A percentile compares a stretch with the other conserved stretches of the same genome.
phyloP scores from a whole-genome alignment of 2,113 vertebrate genomes.

The Hypanus sabinus region DNA sequence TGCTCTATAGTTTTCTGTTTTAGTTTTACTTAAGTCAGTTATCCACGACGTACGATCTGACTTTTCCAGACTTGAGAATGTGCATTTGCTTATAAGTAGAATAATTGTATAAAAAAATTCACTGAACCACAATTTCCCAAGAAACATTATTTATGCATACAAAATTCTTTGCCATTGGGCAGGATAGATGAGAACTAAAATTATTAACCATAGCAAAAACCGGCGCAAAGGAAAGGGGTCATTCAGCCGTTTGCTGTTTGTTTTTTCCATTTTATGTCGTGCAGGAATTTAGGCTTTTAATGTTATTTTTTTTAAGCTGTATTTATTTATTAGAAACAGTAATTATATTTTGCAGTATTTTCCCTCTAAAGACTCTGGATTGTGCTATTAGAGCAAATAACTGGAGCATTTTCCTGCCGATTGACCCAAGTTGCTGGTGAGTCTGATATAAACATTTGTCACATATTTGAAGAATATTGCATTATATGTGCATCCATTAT shows the following conservation, averaged over 20 bases:
- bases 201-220: neutral
- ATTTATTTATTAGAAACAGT: conserved; percentile 35
- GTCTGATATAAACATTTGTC: neutral
- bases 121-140: conserved; percentile 18
- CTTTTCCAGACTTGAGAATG: conserved; percentile 38
- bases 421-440: neutral
- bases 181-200: neutral
- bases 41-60: conserved; percentile 16
- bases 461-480: neutral
- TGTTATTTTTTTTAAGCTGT: neutral
- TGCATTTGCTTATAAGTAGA: conserved; percentile 33
- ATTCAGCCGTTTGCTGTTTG: neutral
- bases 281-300: conserved; percentile 33
- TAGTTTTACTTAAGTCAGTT: neutral
- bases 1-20: neutral
- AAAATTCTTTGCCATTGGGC: neutral
- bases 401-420: neutral
- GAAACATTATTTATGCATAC: conserved; percentile 27
- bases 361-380: neutral
- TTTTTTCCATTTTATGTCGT: neutral
- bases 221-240: neutral
- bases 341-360: conserved; percentile 37
- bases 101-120: conserved; percentile 32
- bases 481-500: neutral
- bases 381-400: neutral